Evolutionary conservation across 1,140 invertebrate species (phyloP), one percentile per base, ranked within the genome.

Genomic region (Camponotus pennsylvanicus): DNA sequence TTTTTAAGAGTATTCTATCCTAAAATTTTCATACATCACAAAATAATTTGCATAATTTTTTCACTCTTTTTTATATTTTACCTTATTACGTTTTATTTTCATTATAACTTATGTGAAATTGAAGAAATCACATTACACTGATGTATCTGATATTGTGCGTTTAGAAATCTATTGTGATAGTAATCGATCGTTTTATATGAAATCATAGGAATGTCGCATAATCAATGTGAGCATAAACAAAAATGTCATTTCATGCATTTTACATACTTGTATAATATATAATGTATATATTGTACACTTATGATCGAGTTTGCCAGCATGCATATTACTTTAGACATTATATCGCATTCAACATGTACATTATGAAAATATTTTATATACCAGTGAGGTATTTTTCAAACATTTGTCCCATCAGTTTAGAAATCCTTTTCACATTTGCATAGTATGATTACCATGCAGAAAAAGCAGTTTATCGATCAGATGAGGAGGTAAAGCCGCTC

Each of bases 401-500:
- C 5, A 67, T 9, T 52, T 64, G 2, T 52, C 11, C 42, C 7
- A 15, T 3, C 21, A 34, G 6, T 21, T 67, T 37, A 45, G 1
- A 49, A 40, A 45, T 11, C 40, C 3, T n/a, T 34, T 61, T 92
- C 69, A 92, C 1, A 55, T 13, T 5, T 70, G 64, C 76, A 93
- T 86, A 8, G 91, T 90, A 63, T 95, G 93, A 92, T 95, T 95
- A 2, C 93, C 93, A 86, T 96, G 93, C 1, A 95, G 85, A 79
- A 96, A 96, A 1, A 95, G 75, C 67, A 95, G 79, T 88, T 95
- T 95, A 69, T 96, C 95, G 32, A 94, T 91, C 15, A 95, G 77
- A 86, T 95, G 93, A 63, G 95, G 90, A 9, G 94, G 94, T 37
- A 96, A 88, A 27, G 92, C 92, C 6, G 95, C 93, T 64, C 95